These are phyloP conservation scores for Hormiphora californensis DNA, from an alignment of 37 sponge, comb jelly and placozoan species.

Conservation along the genomic window DNA sequence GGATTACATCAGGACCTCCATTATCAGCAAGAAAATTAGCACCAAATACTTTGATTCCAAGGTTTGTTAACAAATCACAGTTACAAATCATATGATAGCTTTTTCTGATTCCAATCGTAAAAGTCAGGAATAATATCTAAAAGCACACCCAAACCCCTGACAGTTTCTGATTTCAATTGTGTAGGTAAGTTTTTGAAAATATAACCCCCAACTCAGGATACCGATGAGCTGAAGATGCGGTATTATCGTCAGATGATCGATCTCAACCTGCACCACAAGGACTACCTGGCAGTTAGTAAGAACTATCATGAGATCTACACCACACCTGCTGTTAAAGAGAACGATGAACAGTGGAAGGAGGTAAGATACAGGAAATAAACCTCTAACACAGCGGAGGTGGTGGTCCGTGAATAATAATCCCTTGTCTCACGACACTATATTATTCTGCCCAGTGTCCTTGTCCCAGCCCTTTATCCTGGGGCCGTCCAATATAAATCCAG, in stretches of 20 bases:
- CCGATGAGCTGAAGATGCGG: constrained; percentile 83
- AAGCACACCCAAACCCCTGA: too few species aligned
- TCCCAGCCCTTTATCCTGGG: too few species aligned
- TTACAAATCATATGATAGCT: too few species aligned
- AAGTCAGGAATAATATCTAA: too few species aligned
- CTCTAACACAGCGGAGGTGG: not conserved
- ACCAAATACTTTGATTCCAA: constrained; percentile 88
- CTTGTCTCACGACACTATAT: not conserved
- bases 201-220: too few species aligned
- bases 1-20: constrained; percentile 89
- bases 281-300: constrained; percentile 75
- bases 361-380: constrained; percentile 43
- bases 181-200: too few species aligned
- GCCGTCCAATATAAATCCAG: too few species aligned
- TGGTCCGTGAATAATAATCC: not conserved
- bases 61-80: too few species aligned
- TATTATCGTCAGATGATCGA: constrained; percentile 84
- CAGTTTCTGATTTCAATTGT: too few species aligned
- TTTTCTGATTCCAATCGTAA: too few species aligned
- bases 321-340: constrained; percentile 70
- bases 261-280: constrained; percentile 67
- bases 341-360: constrained; percentile 68
- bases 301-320: constrained; percentile 77
- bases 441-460: too few species aligned
- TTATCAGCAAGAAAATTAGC: constrained; percentile 94